Evolutionary conservation across 2,113 vertebrate genomes (phyloP).

Genomic region (Pomatorhinus ruficollis): DNA sequence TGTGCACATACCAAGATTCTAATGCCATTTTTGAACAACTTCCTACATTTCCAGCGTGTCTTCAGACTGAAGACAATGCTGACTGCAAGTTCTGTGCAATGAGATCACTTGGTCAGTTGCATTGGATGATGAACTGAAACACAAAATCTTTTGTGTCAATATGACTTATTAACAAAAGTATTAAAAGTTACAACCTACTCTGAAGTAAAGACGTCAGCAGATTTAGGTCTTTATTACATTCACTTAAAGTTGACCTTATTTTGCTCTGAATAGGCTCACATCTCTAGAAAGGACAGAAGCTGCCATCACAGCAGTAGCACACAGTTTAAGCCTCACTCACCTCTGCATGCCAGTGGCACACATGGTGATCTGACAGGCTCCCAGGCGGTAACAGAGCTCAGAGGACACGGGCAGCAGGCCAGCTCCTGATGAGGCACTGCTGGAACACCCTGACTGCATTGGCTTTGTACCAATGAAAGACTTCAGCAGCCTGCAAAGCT

Average conservation of each 20-base stretch:
- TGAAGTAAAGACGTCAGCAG: background rate
- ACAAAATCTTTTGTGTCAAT: background rate
- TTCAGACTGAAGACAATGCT: background rate
- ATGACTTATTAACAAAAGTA: background rate
- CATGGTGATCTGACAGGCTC: conserved; percentile 93
- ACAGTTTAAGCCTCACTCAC: conserved; percentile 73
- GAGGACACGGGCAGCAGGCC: conserved; percentile 89
- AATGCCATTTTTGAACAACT: background rate
- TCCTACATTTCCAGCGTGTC: background rate
- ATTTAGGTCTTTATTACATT: background rate
- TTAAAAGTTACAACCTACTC: background rate
- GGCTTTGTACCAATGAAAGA: conserved; percentile 81
- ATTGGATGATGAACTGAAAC: background rate
- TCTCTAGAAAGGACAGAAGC: background rate
- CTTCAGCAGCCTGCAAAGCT: conserved; percentile 95
- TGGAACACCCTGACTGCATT: conserved; percentile 47
- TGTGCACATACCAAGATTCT: background rate
- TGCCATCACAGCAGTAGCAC: background rate
- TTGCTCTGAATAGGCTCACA: background rate
- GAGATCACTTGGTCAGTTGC: background rate
- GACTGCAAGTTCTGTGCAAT: background rate
- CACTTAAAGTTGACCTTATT: background rate
- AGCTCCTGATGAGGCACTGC: conserved; percentile 76
- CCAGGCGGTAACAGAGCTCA: conserved; percentile 94
- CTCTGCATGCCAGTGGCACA: conserved; percentile 96